phyloP scores from a whole-genome alignment of 2,797 vertebrate species.

The Danio aesculapii region DNA sequence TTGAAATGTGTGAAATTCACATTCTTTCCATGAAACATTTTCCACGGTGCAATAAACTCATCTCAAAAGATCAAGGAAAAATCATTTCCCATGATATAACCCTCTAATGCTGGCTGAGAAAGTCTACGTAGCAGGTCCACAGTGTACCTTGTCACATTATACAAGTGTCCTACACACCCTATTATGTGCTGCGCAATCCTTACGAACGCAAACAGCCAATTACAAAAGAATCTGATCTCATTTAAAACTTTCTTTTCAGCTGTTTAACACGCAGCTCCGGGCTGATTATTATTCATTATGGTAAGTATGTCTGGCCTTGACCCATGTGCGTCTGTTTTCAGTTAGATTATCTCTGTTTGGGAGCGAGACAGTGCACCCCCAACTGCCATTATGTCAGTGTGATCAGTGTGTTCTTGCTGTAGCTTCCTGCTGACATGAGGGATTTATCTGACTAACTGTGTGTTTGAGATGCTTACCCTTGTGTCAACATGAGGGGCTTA shows the following conservation, averaged over 20 bases:
- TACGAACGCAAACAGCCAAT: slow-evolving; percentile 12
- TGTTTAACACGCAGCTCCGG: background rate
- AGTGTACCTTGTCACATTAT: background rate
- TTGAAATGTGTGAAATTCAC: background rate
- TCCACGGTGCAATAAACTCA: background rate
- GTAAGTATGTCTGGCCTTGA: slow-evolving; percentile 35
- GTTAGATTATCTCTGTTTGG: slow-evolving; percentile 55
- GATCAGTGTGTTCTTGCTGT: slow-evolving; percentile 47
- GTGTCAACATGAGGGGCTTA: slow-evolving; percentile 55
- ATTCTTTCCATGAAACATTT: no score
- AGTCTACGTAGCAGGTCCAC: background rate
- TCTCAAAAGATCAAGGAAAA: background rate
- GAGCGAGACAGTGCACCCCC: slow-evolving; percentile 30
- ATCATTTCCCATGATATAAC: background rate
- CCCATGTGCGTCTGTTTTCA: slow-evolving; percentile 27
- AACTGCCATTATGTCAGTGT: slow-evolving; percentile 35
- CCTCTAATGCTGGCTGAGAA: background rate
- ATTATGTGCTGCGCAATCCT: background rate
- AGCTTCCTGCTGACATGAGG: slow-evolving; percentile 56
- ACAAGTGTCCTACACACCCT: background rate
- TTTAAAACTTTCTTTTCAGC: slow-evolving; percentile 28
- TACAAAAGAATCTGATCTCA: slow-evolving; percentile 3
- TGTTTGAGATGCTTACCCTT: slow-evolving; percentile 57
- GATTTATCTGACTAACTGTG: slow-evolving; percentile 62
- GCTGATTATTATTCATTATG: slow-evolving; percentile 30